Base-by-base conservation (phyloP, 2,113 vertebrate genomes). In the Eurypyga helias region DNA sequence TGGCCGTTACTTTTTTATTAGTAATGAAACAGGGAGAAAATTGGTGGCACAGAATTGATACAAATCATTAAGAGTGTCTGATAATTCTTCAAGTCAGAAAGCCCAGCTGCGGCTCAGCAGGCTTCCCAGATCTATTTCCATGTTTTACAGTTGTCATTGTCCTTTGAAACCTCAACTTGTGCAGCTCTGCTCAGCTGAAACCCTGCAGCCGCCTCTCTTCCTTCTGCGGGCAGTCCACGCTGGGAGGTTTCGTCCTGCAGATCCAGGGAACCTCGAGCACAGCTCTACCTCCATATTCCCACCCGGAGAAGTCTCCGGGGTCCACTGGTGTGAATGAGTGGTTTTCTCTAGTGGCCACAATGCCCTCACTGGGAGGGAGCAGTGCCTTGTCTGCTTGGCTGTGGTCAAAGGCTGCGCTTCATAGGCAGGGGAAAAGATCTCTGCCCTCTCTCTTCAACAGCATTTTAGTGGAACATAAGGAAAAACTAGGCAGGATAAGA, bases 121-220 rank as follows among this genome's bases (percentile, higher is more conserved):
- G 71, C 62, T 92, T 69, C 54, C 48, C 69, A 57, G 80, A 24
- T 36, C 61, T 48, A 7, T 82, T 46, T 62, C 79, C 31, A 46
- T 67, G 85, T 29, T 73, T 81, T 69, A 82, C 60, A 25, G 41
- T 7, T 9, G 0, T 17, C 76, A 6, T 10, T 25, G 75, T 46
- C 77, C 25, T 17, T 7, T 28, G 77, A 93, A 77, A 65, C 10
- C 70, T 80, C 62, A 20, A 16, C 18, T 43, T 6, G 51, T 33
- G 43, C n/a, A 36, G 13, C 3, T 0, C 3, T 0, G 0, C 55
- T 54, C 61, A 14, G 82, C 49, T 0, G 0, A 36, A 55, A 11
- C 31, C 38, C 45, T 2, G 0, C 17, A 31, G 62, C 21, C 1
- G 1, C n/a, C 48, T 26, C 51, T 49, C 23, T 38, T 21, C 34